These are phyloP conservation scores for Eilema griseolum DNA, from an alignment of 2,888 invertebrate species.

Conservation along the genomic window DNA sequence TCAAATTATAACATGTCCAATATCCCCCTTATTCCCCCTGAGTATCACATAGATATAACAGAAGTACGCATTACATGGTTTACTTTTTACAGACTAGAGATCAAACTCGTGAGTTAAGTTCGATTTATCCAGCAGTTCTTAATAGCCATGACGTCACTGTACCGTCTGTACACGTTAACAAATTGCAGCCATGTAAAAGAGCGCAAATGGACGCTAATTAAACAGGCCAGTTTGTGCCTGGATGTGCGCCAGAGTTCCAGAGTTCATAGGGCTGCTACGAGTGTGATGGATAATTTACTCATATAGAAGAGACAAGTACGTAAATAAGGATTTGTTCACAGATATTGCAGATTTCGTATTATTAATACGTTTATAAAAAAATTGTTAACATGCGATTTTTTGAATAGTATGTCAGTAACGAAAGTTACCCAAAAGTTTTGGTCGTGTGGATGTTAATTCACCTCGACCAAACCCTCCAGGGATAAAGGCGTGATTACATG, in stretches of 20 bases:
- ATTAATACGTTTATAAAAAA: too few species aligned
- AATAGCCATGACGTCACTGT: constrained; percentile 15
- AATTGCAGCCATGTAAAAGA: constrained; percentile 48
- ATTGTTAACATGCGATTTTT: too few species aligned
- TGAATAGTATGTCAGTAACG: too few species aligned
- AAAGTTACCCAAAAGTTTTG: too few species aligned
- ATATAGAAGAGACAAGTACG: background rate
- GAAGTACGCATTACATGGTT: too few species aligned
- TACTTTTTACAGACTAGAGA: background rate
- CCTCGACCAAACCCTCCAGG: too few species aligned
- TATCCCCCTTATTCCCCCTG: background rate
- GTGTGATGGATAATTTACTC: background rate
- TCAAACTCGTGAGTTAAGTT: background rate
- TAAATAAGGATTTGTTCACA: background rate
- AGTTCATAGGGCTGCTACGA: constrained; percentile 22
- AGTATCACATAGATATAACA: background rate
- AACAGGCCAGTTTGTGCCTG: constrained; percentile 51
- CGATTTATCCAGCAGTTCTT: background rate
- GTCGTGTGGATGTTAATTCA: too few species aligned
- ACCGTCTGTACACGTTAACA: constrained; percentile 17
- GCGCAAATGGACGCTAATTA: constrained; percentile 63
- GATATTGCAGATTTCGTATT: background rate
- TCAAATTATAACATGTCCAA: background rate
- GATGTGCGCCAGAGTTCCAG: constrained; percentile 71
- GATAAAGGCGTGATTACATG: too few species aligned